phyloP scores from a whole-genome alignment of 2,888 invertebrate genomes.

The Chalcosyrphus nemorum region DNA sequence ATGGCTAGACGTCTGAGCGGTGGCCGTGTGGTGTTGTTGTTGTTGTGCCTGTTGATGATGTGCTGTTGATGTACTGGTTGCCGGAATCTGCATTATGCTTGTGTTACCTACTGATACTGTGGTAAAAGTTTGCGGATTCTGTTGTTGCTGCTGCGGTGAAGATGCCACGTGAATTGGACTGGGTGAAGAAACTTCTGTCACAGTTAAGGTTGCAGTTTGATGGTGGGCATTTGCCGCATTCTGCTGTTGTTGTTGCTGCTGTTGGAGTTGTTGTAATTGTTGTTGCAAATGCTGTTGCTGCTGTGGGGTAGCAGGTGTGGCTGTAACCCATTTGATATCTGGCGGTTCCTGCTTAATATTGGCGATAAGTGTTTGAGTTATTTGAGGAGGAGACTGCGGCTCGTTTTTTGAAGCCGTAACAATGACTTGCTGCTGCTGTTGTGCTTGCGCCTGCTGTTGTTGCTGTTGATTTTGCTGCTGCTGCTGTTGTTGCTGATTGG shows the following conservation, averaged over 20 bases:
- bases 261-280: conserved; percentile 77
- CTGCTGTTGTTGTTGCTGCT: conserved; percentile 61
- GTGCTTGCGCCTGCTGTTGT: conserved; percentile 74
- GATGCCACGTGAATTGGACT: conserved; percentile 63
- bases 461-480: conserved; percentile 64
- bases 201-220: conserved; percentile 40
- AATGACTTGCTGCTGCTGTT: conserved; percentile 77
- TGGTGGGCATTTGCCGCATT: conserved; percentile 42
- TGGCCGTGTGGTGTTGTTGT: conserved; percentile 73
- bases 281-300: conserved; percentile 80
- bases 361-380: conserved; percentile 77
- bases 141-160: conserved; percentile 59
- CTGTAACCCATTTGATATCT: conserved; percentile 79
- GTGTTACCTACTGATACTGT: conserved; percentile 66
- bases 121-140: conserved; percentile 58
- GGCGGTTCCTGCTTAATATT: conserved; percentile 81
- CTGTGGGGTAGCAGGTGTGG: conserved; percentile 78
- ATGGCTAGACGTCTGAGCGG: conserved; percentile 50
- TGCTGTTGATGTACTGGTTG: conserved; percentile 66
- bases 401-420: conserved; percentile 78
- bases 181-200: conserved; percentile 66
- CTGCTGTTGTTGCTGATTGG: conserved; percentile 73
- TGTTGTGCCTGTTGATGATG: conserved; percentile 74
- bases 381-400: conserved; percentile 80
- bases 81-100: conserved; percentile 64